Percentiles rank a stretch among this genome's conserved stretches.
Conservation (phyloP, 2,797 vertebrate genomes). For the Liparis tanakae region DNA sequence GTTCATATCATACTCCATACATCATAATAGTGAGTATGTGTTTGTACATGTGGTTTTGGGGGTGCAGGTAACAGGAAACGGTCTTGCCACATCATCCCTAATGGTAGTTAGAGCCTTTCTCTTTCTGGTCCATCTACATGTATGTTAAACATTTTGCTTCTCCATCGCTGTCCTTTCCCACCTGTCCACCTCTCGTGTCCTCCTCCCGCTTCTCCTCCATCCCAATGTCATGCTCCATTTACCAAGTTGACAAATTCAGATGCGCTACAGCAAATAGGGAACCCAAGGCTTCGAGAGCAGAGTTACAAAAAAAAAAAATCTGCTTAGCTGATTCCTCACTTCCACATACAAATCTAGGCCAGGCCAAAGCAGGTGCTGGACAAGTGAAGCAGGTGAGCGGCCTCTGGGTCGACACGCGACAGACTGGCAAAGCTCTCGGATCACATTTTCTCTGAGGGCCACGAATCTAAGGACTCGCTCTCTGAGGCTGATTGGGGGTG, state of each 20-base stretch:
- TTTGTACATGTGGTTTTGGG: slow-evolving; percentile 4
- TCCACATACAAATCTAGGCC: slow-evolving; percentile 20
- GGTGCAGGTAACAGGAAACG: slow-evolving; percentile 49
- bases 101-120: slow-evolving; percentile 33
- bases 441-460: slow-evolving; percentile 35
- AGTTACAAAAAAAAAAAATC: slow-evolving; percentile 18
- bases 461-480: slow-evolving; percentile 42
- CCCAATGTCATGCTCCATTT: slow-evolving; percentile 14
- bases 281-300: slow-evolving; percentile 13
- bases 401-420: slow-evolving; percentile 41
- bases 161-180: slow-evolving; percentile 10
- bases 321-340: slow-evolving; percentile 14
- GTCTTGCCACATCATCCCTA: slow-evolving; percentile 58
- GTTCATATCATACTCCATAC: slow-evolving; percentile 7
- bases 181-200: slow-evolving; percentile 1
- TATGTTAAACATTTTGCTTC: slow-evolving; percentile 5
- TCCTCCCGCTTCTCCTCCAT: not conserved
- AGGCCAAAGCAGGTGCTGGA: slow-evolving; percentile 12
- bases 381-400: slow-evolving; percentile 55
- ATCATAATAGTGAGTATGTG: not conserved
- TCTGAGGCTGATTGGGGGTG: slow-evolving; percentile 11
- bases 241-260: slow-evolving; percentile 21
- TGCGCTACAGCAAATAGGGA: slow-evolving; percentile 18
- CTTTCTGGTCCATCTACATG: slow-evolving; percentile 6
- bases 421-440: slow-evolving; percentile 36